A percentile compares a stretch with the other conserved stretches of the same genome.
Conservation (phyloP, 2,888 invertebrate species). For the Kryphioiulus occultus region DNA sequence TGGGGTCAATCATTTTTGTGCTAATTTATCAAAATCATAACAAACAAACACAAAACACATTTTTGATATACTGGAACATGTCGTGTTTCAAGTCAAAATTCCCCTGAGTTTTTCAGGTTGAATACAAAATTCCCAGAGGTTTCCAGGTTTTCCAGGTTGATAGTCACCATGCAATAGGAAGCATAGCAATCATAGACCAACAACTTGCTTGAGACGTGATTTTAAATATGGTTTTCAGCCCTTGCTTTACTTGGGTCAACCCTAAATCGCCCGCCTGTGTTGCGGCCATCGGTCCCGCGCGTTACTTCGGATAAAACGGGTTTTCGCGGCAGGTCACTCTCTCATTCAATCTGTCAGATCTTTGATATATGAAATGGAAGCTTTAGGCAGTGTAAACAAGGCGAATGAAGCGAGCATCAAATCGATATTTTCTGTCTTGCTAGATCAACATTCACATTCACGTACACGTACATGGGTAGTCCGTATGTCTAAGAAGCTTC, state of each 20-base stretch:
- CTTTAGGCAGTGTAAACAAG: slow-evolving; percentile 19
- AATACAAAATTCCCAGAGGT: no score
- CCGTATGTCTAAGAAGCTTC: not conserved
- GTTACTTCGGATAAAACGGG: not conserved
- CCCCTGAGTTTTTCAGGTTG: no score
- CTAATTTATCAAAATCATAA: no score
- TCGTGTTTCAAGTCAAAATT: no score
- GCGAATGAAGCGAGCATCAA: slow-evolving; percentile 7
- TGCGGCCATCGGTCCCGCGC: not conserved
- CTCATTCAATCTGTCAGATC: slow-evolving; percentile 1
- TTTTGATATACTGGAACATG: no score
- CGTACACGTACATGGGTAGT: not conserved
- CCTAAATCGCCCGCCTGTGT: not conserved
- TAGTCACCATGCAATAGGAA: no score
- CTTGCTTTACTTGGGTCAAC: not conserved
- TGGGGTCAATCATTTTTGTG: no score
- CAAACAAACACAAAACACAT: no score
- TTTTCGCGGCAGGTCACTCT: not conserved
- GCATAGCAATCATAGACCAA: no score
- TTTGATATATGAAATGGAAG: slow-evolving; percentile 11
- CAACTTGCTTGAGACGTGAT: not conserved
- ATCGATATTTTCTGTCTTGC: not conserved
- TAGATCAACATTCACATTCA: not conserved
- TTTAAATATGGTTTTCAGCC: not conserved
- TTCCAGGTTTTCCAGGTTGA: no score